Evolutionary conservation across 2,113 vertebrate species (phyloP).

Genomic region (Poicephalus meyeri): DNA sequence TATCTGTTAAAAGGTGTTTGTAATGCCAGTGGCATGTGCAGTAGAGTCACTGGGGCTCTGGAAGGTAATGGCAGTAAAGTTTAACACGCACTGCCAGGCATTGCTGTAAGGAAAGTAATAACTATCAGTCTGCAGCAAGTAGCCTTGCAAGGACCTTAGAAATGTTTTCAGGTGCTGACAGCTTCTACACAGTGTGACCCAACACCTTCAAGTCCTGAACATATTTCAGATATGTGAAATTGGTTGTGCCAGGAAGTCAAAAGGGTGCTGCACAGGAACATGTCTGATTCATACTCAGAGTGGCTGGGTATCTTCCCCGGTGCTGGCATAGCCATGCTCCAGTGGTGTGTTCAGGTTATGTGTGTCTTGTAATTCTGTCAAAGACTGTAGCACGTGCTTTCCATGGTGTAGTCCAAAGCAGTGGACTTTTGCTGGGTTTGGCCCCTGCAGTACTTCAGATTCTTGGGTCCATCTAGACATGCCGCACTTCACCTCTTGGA

Average conservation of each 20-base stretch:
- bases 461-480: background rate
- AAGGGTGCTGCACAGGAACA: background rate
- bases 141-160: background rate
- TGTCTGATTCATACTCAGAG: background rate
- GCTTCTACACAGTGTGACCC: background rate
- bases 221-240: background rate
- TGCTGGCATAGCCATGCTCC: background rate
- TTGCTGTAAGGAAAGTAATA: background rate
- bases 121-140: background rate
- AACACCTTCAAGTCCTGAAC: background rate
- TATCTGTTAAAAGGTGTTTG: background rate
- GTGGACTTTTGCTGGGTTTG: background rate
- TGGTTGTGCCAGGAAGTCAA: background rate
- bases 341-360: rapidly evolving
- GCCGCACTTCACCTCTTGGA: background rate
- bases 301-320: rapidly evolving
- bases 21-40: background rate
- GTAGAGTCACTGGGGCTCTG: background rate
- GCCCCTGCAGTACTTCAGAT: background rate
- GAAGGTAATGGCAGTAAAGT: background rate
- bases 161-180: background rate
- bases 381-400: background rate
- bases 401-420: rapidly evolving
- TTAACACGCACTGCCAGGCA: background rate
- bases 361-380: background rate